Evolutionary conservation across 2,797 vertebrate species (phyloP).

Genomic region (Acrossocheilus wenchowensis): DNA sequence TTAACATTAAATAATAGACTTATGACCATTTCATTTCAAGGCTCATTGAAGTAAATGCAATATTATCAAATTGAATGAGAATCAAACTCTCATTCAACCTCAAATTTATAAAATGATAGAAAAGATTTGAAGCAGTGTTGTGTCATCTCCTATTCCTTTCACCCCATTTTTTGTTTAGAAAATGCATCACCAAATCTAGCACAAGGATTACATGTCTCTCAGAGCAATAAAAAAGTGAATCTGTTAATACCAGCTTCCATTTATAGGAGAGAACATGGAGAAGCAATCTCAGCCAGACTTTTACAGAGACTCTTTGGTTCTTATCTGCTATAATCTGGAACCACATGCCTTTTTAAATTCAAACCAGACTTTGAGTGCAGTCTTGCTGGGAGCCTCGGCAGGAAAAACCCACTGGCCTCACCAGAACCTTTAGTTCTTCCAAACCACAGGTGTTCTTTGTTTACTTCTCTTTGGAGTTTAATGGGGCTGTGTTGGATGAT

Average conservation of each 20-base stretch:
- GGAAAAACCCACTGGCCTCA: constrained; percentile 14
- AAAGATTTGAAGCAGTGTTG: not conserved
- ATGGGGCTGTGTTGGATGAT: constrained; percentile 25
- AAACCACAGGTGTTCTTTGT: not conserved
- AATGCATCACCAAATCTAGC: not conserved
- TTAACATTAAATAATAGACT: not conserved
- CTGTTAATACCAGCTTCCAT: not conserved
- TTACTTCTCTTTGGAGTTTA: constrained; percentile 15
- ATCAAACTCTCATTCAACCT: not conserved
- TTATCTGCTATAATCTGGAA: constrained; percentile 23
- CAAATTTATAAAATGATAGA: not conserved
- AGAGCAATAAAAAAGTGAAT: not conserved
- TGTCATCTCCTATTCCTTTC: not conserved
- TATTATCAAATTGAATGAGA: not conserved
- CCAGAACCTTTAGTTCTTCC: constrained; percentile 9
- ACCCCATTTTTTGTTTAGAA: not conserved
- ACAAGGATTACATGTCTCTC: not conserved
- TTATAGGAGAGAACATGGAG: constrained; percentile 1
- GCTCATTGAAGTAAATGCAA: not conserved
- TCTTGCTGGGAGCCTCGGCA: constrained; percentile 21
- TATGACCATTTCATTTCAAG: not conserved
- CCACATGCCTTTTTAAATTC: constrained; percentile 31
- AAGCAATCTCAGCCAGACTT: constrained; percentile 19
- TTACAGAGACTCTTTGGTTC: not conserved
- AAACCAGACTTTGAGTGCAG: constrained; percentile 32